Evolutionary conservation across 2,888 invertebrate genomes (phyloP), one percentile per base, ranked within the genome.

Genomic region (Lasioglossum zephyrum): DNA sequence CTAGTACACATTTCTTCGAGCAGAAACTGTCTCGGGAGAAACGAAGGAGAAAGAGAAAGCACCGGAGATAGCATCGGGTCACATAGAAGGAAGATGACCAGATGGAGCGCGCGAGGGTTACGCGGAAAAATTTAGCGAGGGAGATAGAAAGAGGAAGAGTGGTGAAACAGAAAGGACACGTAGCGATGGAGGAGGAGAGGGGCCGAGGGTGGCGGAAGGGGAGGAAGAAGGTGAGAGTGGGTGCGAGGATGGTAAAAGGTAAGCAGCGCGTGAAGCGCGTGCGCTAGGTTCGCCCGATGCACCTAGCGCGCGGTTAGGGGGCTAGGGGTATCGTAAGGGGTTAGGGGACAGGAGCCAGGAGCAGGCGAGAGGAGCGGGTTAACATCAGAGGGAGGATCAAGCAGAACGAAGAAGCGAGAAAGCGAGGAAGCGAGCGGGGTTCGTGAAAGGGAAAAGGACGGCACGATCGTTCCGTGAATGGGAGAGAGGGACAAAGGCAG

Each of bases 61-160:
- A 79, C 75, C 22, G 66, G 31, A 79, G 85, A 85, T 85, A 85
- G 73, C 66, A 85, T 85, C 85, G 85, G 85, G 79, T 85, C 85
- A 47, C 85, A 73, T 84, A 73, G 85, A 44, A 85, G 77, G 84
- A 84, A 73, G 85, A 79, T 85, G 85, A 84, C 85, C 85, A 84
- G 83, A 57, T 41, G 57, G 63, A 63, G 63, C 63, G 63, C 6
- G 31, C 31, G 63, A 79, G 79, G 79, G 72, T 84, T 79, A 66
- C 57, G 63, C 49, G 73, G 70, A 47, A 49, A 16, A n/a, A 69
- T 77, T 70, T 36, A 5, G 18, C 63, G 75, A 84, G 70, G 74
- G 80, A 81, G 88, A 84, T 79, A 81, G 89, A 84, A 85, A 87
- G 89, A 90, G 89, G 89, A 90, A 91, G 41, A n/a, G 79, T 83